These are phyloP conservation scores for Scomberomorus guttatus DNA, from an alignment of 2,797 vertebrate genomes.

Conservation along the genomic window DNA sequence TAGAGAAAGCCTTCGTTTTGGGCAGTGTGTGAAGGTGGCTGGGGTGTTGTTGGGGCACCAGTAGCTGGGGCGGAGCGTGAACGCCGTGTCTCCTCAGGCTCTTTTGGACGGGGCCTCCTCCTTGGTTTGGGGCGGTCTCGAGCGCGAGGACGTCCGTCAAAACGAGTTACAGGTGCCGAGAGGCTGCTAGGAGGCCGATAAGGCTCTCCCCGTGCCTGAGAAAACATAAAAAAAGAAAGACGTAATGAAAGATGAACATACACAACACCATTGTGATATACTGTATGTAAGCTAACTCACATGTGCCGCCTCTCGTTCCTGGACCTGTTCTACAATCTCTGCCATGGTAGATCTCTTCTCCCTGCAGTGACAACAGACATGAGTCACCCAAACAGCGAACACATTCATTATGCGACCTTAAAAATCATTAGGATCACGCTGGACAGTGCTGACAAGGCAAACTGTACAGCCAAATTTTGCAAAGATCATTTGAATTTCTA, in stretches of 20 bases:
- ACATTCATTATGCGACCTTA: conserved; percentile 33
- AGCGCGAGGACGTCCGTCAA: conserved; percentile 91
- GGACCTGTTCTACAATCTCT: conserved; percentile 94
- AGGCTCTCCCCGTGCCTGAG: conserved; percentile 86
- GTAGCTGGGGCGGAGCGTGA: conserved; percentile 94
- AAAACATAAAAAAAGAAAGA: neutral
- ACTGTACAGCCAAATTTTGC: conserved; percentile 29
- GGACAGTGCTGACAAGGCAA: conserved; percentile 34
- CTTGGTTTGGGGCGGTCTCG: conserved; percentile 92
- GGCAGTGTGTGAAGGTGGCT: conserved; percentile 86
- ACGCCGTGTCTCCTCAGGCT: conserved; percentile 87
- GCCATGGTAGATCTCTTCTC: conserved; percentile 91
- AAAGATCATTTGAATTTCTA: conserved; percentile 28
- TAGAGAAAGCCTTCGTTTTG: conserved; percentile 92
- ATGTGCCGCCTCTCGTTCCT: conserved; percentile 90
- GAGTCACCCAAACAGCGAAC: conserved; percentile 51
- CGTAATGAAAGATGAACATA: neutral
- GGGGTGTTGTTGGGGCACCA: conserved; percentile 86
- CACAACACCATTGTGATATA: neutral
- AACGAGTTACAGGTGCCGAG: conserved; percentile 90
- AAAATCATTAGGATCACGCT: conserved; percentile 30
- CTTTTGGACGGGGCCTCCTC: conserved; percentile 91
- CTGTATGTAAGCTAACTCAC: conserved; percentile 74
- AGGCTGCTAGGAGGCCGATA: conserved; percentile 88
- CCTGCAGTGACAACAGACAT: conserved; percentile 69